Conservation (phyloP, 2,113 vertebrate genomes). For the Trichechus manatus region DNA sequence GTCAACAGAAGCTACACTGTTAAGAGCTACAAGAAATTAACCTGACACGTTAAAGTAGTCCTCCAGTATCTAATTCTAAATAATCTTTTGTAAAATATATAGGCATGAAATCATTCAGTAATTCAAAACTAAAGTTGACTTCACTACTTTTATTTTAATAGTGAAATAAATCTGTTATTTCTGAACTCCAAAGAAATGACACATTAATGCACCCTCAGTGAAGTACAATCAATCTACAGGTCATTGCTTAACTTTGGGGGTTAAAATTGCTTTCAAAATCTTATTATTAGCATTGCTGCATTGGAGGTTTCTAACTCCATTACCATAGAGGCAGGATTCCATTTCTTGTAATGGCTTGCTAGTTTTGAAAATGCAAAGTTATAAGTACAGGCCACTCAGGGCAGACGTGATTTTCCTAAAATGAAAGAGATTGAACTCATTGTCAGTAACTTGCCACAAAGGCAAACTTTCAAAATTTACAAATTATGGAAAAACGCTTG, state of each 20-base stretch:
- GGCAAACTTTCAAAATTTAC: slow-evolving; percentile 47
- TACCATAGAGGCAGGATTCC: slow-evolving; percentile 72
- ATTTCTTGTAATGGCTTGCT: slow-evolving; percentile 67
- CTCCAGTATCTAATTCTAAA: slow-evolving; percentile 8
- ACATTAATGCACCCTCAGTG: slow-evolving; percentile 68
- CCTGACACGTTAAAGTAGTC: not conserved
- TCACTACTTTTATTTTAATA: slow-evolving; percentile 62
- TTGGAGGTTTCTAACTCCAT: slow-evolving; percentile 62
- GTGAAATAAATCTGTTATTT: slow-evolving; percentile 57
- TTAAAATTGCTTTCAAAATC: slow-evolving; percentile 83
- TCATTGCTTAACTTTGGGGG: slow-evolving; percentile 68
- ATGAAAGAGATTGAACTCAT: not conserved
- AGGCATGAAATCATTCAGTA: slow-evolving; percentile 4
- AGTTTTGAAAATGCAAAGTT: slow-evolving; percentile 74
- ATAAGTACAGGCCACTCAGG: slow-evolving; percentile 69
- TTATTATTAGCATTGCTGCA: slow-evolving; percentile 78
- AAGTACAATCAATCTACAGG: slow-evolving; percentile 80
- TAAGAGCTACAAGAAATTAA: slow-evolving; percentile 47
- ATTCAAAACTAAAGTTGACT: slow-evolving; percentile 30
- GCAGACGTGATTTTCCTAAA: slow-evolving; percentile 39
- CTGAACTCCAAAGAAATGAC: slow-evolving; percentile 50
- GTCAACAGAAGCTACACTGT: not conserved
- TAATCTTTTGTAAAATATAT: slow-evolving; percentile 23
- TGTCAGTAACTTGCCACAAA: slow-evolving; percentile 24
- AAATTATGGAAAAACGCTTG: not conserved